These are phyloP conservation scores for Spongilla lacustris DNA, from an alignment of 37 sponge, comb jelly and placozoan species.

Conservation along the genomic window DNA sequence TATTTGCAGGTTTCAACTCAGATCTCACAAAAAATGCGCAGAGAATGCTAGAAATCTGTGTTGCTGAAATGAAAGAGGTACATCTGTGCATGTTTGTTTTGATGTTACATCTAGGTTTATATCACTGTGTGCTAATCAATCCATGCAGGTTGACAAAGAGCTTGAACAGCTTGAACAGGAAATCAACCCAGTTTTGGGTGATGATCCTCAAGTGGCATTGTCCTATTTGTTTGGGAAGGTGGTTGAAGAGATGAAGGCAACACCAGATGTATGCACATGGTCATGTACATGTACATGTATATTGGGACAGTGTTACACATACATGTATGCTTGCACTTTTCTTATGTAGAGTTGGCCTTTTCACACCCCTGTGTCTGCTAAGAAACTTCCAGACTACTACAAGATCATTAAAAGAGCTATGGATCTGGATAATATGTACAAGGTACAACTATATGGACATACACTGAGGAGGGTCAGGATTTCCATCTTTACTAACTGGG, in stretches of 20 bases:
- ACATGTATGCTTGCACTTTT: neutral
- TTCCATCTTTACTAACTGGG: no score
- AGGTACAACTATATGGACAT: slow-evolving; percentile 51
- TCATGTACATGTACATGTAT: neutral
- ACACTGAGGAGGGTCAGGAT: neutral
- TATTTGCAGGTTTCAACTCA: slow-evolving; percentile 57
- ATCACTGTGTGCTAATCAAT: neutral
- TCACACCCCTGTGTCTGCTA: slow-evolving; percentile 86
- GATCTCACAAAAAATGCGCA: slow-evolving; percentile 78
- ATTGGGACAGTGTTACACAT: no score
- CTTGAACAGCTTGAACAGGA: slow-evolving; percentile 79
- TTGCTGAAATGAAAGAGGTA: slow-evolving; percentile 68
- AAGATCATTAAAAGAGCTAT: slow-evolving; percentile 81
- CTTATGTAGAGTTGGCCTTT: slow-evolving; percentile 76
- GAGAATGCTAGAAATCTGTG: slow-evolving; percentile 69
- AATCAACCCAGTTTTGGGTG: slow-evolving; percentile 78
- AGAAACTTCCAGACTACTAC: slow-evolving; percentile 95
- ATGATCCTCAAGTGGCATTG: slow-evolving; percentile 72
- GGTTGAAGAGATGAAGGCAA: slow-evolving; percentile 64
- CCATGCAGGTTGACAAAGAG: slow-evolving; percentile 59
- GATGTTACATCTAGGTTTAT: neutral
- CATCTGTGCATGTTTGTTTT: neutral
- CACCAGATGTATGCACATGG: slow-evolving; percentile 51
- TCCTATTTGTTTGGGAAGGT: slow-evolving; percentile 61
- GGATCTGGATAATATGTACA: slow-evolving; percentile 90